A percentile compares a stretch with the other conserved stretches of the same genome.
phyloP scores from a whole-genome alignment of 2,797 vertebrate species.

The Lophotriccus pileatus region DNA sequence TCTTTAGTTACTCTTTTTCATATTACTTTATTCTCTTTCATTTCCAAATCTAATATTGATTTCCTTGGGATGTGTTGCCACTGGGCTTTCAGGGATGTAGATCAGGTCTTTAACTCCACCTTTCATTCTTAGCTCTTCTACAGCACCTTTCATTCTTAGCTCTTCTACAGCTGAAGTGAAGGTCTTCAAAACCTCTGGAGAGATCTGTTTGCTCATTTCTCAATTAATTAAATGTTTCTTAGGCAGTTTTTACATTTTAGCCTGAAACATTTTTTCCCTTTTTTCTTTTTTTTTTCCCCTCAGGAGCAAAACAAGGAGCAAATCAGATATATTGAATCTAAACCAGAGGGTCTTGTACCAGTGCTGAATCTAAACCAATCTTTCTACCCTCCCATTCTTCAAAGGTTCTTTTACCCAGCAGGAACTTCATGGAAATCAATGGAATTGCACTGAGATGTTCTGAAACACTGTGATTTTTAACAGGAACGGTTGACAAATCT shows the following conservation, averaged over 20 bases:
- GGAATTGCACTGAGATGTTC: neutral
- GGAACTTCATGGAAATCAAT: neutral
- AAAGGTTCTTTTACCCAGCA: neutral
- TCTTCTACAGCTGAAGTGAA: neutral
- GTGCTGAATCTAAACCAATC: neutral
- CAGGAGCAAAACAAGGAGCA: neutral
- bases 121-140: neutral
- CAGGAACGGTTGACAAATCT: neutral
- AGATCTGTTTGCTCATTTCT: neutral
- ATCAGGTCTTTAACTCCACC: neutral
- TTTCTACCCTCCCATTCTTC: neutral
- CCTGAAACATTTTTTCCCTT: neutral
- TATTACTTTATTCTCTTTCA: neutral
- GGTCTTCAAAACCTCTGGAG: neutral
- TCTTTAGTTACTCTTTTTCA: neutral
- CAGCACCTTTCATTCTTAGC: neutral
- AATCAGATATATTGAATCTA: neutral
- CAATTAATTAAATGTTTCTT: neutral
- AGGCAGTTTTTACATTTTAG: neutral
- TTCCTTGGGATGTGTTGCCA: neutral
- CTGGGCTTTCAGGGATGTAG: neutral
- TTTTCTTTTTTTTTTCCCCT: neutral
- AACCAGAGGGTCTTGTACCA: neutral
- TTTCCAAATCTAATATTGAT: neutral
- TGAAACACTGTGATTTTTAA: neutral